Base-by-base conservation (phyloP, 2,113 vertebrate species). In the Silurus meridionalis region DNA sequence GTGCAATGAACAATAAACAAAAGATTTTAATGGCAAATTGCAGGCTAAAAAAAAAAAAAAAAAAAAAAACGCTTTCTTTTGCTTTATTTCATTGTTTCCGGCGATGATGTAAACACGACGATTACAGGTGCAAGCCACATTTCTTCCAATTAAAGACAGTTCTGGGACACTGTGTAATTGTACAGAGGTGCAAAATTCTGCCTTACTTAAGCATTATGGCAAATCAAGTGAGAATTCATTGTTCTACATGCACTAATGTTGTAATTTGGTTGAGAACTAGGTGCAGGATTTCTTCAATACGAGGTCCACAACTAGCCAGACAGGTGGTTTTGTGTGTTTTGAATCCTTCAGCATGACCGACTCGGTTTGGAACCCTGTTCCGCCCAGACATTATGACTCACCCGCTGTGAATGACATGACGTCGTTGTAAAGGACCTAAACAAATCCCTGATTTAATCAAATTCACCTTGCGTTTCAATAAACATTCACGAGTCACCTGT, bases 381-480 rank as follows among this genome's bases (percentile, higher is more conserved):
- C 66, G 82, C 79, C 82, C 83, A 92, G 91, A 89, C 91, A 89
- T 80, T 77, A 84, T 93, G 94, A 94, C 87, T 94, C 93, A 92
- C 57, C 83, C 60, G 64, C 83, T 83, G 90, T 87, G 83, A 90
- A 90, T 88, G 84, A 79, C 87, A 88, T 66, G 85, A 79, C 91
- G 91, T 90, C 91, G 92, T 92, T 90, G 91, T 61, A 23, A 75
- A 61, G 64, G 87, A 93, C 90, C 88, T 92, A 95, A 95, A 94
- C 93, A 94, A 86, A 80, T 46, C 88, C 90, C 89, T 92, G 92
- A 89, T 87, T 90, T 94, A 93, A 95, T 93, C 91, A 8, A 67
- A 90, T 92, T 87, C 91, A 91, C 83, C 86, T 48, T 90, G 71
- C 52, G 83, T 79, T 57, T 58, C 80, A 19, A 50, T 82, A 92